Evolutionary conservation across 2,113 vertebrate genomes (phyloP).

Genomic region (Actenoides hombroni): DNA sequence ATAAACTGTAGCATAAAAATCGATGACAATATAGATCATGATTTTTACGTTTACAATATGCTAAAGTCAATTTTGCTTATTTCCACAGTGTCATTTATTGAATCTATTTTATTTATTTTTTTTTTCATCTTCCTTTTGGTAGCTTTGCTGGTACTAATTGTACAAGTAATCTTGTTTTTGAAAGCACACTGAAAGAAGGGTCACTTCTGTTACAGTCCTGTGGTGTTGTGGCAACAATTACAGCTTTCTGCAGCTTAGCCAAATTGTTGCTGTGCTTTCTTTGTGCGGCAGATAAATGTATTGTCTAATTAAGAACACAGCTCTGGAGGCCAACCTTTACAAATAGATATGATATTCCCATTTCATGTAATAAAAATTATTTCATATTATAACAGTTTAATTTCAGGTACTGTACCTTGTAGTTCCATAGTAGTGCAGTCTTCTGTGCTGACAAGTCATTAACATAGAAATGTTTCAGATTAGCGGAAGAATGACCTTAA

Average conservation of each 20-base stretch:
- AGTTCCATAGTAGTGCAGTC: not conserved
- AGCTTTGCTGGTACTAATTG: not conserved
- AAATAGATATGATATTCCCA: not conserved
- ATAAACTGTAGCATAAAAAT: not conserved
- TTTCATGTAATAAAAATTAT: not conserved
- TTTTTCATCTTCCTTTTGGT: not conserved
- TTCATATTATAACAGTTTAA: not conserved
- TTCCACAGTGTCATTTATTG: not conserved
- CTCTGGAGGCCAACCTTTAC: not conserved
- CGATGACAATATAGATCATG: not conserved
- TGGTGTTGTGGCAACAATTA: not conserved
- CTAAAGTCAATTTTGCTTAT: not conserved
- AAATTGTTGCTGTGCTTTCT: not conserved
- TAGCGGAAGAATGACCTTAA: not conserved
- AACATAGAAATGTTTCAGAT: not conserved
- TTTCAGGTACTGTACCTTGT: not conserved
- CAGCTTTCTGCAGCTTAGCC: not conserved
- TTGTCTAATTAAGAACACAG: not conserved
- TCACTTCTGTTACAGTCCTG: not conserved
- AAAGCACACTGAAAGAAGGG: not conserved
- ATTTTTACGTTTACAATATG: not conserved
- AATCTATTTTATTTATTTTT: not conserved
- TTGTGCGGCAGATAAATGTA: not conserved
- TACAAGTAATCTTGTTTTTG: not conserved
- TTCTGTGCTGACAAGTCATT: not conserved